Evolutionary conservation across 2,113 vertebrate species (phyloP), one percentile per base, ranked within the genome.

Genomic region (Entosphenus tridentatus): DNA sequence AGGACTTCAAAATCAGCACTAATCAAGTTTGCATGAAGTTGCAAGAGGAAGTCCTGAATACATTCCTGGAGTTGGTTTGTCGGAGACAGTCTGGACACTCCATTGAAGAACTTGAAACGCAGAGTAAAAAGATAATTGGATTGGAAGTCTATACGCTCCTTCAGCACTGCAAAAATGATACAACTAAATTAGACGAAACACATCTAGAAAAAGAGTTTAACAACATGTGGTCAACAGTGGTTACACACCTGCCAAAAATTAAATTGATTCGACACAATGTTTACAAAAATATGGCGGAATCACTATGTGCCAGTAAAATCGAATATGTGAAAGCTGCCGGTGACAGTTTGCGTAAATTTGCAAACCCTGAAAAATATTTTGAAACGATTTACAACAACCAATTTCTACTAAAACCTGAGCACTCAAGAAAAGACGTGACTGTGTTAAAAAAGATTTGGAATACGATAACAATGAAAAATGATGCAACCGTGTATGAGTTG

Each of bases 81-180:
- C 56, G 70, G 17, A 56, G 57, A 54, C 55, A 68, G 57, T 21
- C 6, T 7, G 17, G 57, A 57, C 56, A 68, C 12, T 57, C 57
- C 10, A 12, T 71, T 13, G n/a, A 3, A 16, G 56, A 13, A 11
- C 16, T 71, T 54, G 54, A 58, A 56, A 68, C 17, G 17, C 54
- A 54, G 14, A 68, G 69, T 68, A 56, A 71, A n/a, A 67, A 21
- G 12, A 17, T 5, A 68, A 57, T 71, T 71, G 70, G 69, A 57
- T 13, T 21, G 13, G 10, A 71, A 9, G 70, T 71, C 12, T 68
- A 56, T 16, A 21, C 13, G 9, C 70, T 71, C 67, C 13, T 71
- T 13, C 11, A 57, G 13, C 10, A 13, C 13, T 71, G 67, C 56
- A 71, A 68, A 69, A 56, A 57, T 16, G 14, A 71, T 56, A 71